These are phyloP conservation scores for Lasiommata megera DNA, from an alignment of 2,888 invertebrate species.

Conservation along the genomic window DNA sequence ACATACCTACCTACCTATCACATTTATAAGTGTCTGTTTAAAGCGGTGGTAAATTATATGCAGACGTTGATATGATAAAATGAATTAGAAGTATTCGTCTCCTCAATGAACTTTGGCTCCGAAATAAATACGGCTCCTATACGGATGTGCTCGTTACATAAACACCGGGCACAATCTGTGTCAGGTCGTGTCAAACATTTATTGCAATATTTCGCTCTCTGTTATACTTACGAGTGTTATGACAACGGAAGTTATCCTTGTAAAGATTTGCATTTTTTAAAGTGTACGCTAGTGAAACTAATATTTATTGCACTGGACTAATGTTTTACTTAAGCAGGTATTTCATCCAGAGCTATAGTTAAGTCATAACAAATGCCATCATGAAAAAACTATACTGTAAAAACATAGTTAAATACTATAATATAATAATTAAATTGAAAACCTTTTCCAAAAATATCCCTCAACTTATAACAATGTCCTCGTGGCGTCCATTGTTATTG, in stretches of 20 bases:
- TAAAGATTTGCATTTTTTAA: not conserved
- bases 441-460: too few species aligned
- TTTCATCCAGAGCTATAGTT: too few species aligned
- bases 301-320: not conserved
- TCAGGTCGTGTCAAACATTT: slow-evolving; percentile 18
- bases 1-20: too few species aligned
- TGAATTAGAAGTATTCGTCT: not conserved
- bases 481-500: too few species aligned
- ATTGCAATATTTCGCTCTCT: slow-evolving; percentile 4
- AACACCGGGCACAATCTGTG: slow-evolving; percentile 9
- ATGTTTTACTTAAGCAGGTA: too few species aligned
- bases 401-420: too few species aligned
- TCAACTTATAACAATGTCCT: too few species aligned
- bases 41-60: too few species aligned
- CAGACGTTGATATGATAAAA: not conserved
- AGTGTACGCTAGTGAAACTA: not conserved
- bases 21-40: too few species aligned
- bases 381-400: too few species aligned
- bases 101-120: not conserved
- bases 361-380: too few species aligned
- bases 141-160: slow-evolving; percentile 23
- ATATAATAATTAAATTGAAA: too few species aligned
- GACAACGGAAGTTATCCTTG: slow-evolving; percentile 4
- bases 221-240: slow-evolving; percentile 5
- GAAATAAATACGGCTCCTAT: not conserved